Evolutionary conservation across 2,113 vertebrate species (phyloP), one percentile per base, ranked within the genome.

Genomic region (Pogonocichla stellata): DNA sequence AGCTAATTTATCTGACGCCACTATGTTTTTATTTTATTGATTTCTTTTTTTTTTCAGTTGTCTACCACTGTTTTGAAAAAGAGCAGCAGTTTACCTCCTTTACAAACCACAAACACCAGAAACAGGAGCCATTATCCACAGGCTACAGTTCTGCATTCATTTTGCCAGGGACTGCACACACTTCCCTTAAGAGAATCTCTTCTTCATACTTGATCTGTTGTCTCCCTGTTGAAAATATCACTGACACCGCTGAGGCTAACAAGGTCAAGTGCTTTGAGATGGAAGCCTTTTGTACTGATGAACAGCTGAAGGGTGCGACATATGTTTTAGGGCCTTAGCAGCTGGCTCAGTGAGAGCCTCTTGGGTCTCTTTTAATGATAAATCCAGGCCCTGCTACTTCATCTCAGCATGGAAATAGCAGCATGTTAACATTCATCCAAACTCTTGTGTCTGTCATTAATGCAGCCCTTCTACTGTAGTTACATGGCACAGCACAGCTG

Each of bases 221-320:
- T 89, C 92, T 92, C 83, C 58, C 80, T 81, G 90, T 90, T 96
- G 89, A 96, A 97, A 97, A 97, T 91, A 92, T 94, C 93, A 96
- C 84, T 92, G 91, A 96, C 97, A 97, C 95, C 5, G 14, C 90
- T n/a, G 82, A 96, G 96, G 94, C 95, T 97, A 97, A 97, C 97
- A 98, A 98, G 97, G 97, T 98, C 97, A 97, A 97, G 94, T 94
- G 91, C 94, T 97, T 58, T 80, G 95, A 96, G 95, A 95, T 92
- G 92, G 95, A 96, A 96, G 66, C 93, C 93, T 95, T 96, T 95
- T 96, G 88, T 96, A 95, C 90, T 96, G 96, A 96, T 89, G 94
- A 97, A 96, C 95, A 95, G 96, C 95, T 97, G 96, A 97, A 97
- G 95, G 95, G 93, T 97, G 89, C 78, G 75, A 96, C 96, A 97